Conservation (phyloP, 2,888 invertebrate genomes). For the Plebejus argus region DNA sequence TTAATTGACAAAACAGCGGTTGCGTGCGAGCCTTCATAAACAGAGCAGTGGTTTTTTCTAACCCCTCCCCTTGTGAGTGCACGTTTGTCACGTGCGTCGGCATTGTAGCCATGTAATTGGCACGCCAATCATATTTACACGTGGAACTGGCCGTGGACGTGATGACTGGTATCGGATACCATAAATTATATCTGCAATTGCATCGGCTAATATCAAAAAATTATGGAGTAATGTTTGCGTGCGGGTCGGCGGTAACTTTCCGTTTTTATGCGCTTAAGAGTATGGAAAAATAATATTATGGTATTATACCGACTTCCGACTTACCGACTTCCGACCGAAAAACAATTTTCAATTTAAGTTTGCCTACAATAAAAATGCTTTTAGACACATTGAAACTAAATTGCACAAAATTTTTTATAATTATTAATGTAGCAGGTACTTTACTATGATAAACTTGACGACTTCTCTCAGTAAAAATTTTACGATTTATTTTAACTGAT, state of each 20-base stretch:
- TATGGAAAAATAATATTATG: not conserved
- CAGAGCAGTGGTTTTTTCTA: constrained; percentile 17
- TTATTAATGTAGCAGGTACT: not conserved
- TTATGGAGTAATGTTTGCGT: constrained; percentile 8
- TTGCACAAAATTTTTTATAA: not conserved
- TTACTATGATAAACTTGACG: not conserved
- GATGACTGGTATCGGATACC: constrained; percentile 20
- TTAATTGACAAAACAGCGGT: constrained; percentile 23
- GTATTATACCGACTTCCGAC: not conserved
- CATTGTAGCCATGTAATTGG: constrained; percentile 28
- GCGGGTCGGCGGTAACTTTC: not conserved
- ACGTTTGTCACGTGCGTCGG: constrained; percentile 26
- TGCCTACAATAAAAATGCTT: no score
- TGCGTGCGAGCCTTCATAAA: constrained; percentile 17
- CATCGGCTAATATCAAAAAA: constrained; percentile 20
- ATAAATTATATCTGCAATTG: constrained; percentile 23
- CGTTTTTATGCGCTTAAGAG: not conserved
- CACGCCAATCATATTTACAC: constrained; percentile 25
- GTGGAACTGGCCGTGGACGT: constrained; percentile 24
- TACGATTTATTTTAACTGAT: not conserved
- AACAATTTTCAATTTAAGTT: no score
- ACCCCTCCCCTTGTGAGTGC: constrained; percentile 11
- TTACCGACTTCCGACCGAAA: no score
- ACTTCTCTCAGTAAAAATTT: not conserved
- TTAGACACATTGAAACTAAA: no score